phyloP scores from a whole-genome alignment of 2,113 vertebrate genomes.

The Nematolebias whitei region DNA sequence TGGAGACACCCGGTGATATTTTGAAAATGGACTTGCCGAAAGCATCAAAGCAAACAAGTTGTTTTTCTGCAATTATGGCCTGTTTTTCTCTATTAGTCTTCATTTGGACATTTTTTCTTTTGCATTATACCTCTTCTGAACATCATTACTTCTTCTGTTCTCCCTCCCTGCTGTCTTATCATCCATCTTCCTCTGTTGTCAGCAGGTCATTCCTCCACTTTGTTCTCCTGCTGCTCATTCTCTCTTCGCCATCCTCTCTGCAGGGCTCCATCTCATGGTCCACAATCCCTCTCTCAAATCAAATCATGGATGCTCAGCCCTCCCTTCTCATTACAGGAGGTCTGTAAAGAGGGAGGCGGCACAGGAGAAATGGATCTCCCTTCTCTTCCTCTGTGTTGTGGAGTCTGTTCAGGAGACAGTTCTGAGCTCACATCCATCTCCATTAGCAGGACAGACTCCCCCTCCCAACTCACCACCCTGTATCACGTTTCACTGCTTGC shows the following conservation, averaged over 20 bases:
- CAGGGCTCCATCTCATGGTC: conserved; percentile 21
- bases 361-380: conserved; percentile 61
- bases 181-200: conserved; percentile 56
- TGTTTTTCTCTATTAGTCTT: conserved; percentile 44
- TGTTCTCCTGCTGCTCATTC: conserved; percentile 28
- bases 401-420: conserved; percentile 70
- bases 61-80: conserved; percentile 45
- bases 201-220: conserved; percentile 50
- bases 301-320: conserved; percentile 42
- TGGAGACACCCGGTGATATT: conserved; percentile 1
- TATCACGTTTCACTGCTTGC: conserved; percentile 72
- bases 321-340: conserved; percentile 60
- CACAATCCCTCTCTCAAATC: conserved; percentile 36
- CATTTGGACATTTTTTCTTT: conserved; percentile 27
- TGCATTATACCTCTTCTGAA: conserved; percentile 41
- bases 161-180: conserved; percentile 48
- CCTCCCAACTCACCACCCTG: conserved; percentile 23
- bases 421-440: conserved; percentile 78
- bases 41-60: conserved; percentile 26
- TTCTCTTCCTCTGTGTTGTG: conserved; percentile 27
- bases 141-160: conserved; percentile 31
- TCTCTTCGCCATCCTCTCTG: conserved; percentile 33
- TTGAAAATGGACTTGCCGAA: conserved; percentile 22
- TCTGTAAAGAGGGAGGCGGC: conserved; percentile 56
- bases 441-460: conserved; percentile 72